These are phyloP conservation scores for Elephantulus edwardii DNA, from an alignment of 2,113 vertebrate species.

Conservation along the genomic window DNA sequence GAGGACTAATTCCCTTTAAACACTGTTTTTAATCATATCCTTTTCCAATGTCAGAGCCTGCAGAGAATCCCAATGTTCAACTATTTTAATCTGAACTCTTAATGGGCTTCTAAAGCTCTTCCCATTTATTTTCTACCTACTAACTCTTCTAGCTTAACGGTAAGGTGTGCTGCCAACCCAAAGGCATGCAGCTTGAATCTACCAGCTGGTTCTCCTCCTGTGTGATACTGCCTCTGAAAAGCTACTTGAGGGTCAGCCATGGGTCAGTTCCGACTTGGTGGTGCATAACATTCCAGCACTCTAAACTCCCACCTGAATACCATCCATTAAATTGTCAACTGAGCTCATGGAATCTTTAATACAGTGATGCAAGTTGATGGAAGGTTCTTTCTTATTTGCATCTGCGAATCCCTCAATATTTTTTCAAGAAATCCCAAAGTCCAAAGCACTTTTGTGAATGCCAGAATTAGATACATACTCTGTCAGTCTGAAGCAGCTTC, in stretches of 20 bases:
- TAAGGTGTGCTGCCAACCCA: too few relatives aligned
- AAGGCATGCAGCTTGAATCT: too few relatives aligned
- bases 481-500: not conserved
- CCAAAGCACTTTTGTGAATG: not conserved
- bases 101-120: slow-evolving; percentile 20
- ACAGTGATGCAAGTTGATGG: not conserved
- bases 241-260: too few relatives aligned
- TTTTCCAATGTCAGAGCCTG: slow-evolving; percentile 36
- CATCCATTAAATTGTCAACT: not conserved
- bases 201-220: too few relatives aligned
- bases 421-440: not conserved
- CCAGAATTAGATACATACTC: not conserved
- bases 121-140: not conserved
- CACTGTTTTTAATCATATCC: slow-evolving; percentile 47
- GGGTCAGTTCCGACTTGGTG: too few relatives aligned
- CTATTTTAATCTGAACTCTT: slow-evolving; percentile 33
- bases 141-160: too few relatives aligned
- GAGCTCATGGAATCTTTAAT: not conserved
- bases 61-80: slow-evolving; percentile 22
- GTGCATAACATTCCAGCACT: too few relatives aligned
- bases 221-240: too few relatives aligned
- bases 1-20: slow-evolving; percentile 44
- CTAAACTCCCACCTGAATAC: not conserved
- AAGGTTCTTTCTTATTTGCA: not conserved
- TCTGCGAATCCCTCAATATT: not conserved